Percentiles rank a stretch among this genome's conserved stretches.
These are phyloP conservation scores for Rhynchomys soricoides DNA, from an alignment of 2,113 vertebrate genomes.

Conservation along the genomic window DNA sequence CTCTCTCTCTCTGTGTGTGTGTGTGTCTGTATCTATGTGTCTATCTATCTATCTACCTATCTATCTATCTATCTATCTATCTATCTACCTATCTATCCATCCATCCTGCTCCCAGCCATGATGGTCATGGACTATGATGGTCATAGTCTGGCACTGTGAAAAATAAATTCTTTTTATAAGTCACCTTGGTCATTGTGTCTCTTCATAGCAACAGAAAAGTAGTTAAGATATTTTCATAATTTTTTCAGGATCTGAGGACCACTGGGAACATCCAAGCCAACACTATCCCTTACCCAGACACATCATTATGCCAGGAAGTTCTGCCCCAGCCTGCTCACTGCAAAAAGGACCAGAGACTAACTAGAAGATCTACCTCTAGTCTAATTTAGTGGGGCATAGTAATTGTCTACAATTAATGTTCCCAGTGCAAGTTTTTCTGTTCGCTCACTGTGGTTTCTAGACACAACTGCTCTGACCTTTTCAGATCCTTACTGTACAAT, in stretches of 20 bases:
- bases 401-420: conserved; percentile 53
- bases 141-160: not conserved
- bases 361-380: not conserved
- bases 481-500: conserved; percentile 64
- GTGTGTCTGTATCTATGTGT: too few relatives aligned
- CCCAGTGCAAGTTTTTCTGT: conserved; percentile 41
- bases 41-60: not conserved
- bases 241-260: not conserved
- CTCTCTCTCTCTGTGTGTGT: not conserved
- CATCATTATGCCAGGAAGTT: not conserved
- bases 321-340: not conserved
- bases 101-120: not conserved
- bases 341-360: not conserved
- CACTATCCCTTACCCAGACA: too few relatives aligned
- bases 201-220: not conserved
- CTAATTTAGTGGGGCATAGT: not conserved
- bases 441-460: conserved; percentile 40
- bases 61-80: too few relatives aligned
- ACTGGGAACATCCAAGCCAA: not conserved
- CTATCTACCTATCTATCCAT: not conserved
- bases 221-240: not conserved
- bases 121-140: too few relatives aligned
- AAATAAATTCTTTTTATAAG: not conserved
- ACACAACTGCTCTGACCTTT: conserved; percentile 68
- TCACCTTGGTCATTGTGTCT: not conserved